A percentile compares a stretch with the other conserved stretches of the same genome.
Conservation (phyloP, 2,113 vertebrate genomes). For the Carassius gibelio region DNA sequence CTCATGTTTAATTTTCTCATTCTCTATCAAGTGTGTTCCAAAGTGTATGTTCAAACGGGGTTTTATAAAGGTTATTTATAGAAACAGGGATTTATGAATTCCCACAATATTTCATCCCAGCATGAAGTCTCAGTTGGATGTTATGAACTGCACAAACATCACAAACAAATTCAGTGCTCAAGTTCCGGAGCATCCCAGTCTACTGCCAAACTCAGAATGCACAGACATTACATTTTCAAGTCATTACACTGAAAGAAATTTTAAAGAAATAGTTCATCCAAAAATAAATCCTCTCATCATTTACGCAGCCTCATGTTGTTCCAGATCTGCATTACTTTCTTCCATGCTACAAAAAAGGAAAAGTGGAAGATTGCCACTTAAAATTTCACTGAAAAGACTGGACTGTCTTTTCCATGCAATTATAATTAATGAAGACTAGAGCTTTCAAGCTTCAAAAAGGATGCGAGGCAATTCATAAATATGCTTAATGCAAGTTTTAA, state of each 20-base stretch:
- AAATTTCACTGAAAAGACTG: too few species aligned
- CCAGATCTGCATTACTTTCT: neutral
- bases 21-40: neutral
- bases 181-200: neutral
- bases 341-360: neutral
- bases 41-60: neutral
- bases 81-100: neutral
- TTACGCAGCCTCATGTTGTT: neutral
- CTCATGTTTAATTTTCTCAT: neutral
- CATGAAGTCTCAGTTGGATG: neutral
- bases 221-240: neutral
- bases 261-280: neutral
- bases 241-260: neutral
- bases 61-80: neutral
- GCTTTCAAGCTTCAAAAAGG: neutral
- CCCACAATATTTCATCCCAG: neutral
- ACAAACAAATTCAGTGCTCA: neutral
- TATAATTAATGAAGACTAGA: neutral
- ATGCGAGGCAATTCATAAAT: neutral
- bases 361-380: neutral
- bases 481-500: neutral
- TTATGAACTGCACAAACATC: neutral
- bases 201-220: neutral
- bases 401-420: neutral
- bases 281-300: constrained; percentile 19